Percentiles rank a stretch among this genome's conserved stretches.
phyloP scores from a whole-genome alignment of 2,113 vertebrate genomes.

The Rallus limicola region DNA sequence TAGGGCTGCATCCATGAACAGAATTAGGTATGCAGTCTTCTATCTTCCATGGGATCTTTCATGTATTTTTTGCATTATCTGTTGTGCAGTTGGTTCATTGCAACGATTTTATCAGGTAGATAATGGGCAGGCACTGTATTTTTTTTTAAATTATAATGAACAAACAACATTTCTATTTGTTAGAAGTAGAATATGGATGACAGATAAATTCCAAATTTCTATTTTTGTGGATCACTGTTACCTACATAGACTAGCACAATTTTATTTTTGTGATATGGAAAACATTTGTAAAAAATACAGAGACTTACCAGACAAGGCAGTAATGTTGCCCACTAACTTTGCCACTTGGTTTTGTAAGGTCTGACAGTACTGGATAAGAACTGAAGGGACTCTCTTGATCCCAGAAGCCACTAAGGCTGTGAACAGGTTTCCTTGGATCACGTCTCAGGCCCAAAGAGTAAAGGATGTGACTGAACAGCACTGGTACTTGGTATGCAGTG shows the following conservation, averaged over 20 bases:
- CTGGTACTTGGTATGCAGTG: background rate
- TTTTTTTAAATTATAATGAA: slow-evolving; percentile 1
- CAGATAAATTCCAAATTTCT: background rate
- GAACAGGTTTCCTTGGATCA: background rate
- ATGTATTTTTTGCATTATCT: slow-evolving; percentile 12
- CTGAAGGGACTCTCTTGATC: background rate
- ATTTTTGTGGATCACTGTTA: background rate
- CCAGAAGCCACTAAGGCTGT: background rate
- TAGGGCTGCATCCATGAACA: slow-evolving; percentile 9
- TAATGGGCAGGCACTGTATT: background rate
- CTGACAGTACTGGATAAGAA: background rate
- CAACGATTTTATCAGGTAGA: slow-evolving; percentile 25
- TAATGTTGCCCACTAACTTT: background rate
- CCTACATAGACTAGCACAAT: background rate
- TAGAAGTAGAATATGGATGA: background rate
- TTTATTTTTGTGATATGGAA: background rate
- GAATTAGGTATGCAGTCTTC: background rate
- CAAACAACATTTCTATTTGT: background rate
- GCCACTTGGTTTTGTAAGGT: background rate
- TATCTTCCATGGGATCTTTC: slow-evolving; percentile 1
- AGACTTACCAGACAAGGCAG: background rate
- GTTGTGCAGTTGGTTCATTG: slow-evolving; percentile 31
- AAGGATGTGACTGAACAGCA: background rate
- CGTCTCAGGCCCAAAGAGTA: background rate
- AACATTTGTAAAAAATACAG: background rate